A percentile compares a stretch with the other conserved stretches of the same genome.
These are phyloP conservation scores for Percina caprodes DNA, from an alignment of 2,113 vertebrate genomes.

Conservation along the genomic window DNA sequence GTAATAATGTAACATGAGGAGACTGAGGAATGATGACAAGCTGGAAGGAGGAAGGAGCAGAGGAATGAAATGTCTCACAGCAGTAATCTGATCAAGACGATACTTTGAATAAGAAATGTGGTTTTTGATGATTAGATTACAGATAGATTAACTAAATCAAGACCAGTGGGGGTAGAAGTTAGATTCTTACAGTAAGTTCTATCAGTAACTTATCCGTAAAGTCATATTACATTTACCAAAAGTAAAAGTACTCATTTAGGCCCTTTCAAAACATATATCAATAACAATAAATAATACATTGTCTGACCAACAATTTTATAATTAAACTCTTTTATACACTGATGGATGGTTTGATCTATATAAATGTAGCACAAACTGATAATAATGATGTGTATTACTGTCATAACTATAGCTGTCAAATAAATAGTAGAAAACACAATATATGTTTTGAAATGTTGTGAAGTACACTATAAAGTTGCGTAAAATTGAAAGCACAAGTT, in stretches of 20 bases:
- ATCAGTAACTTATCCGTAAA: too few relatives aligned
- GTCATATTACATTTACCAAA: too few relatives aligned
- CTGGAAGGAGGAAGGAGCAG: too few relatives aligned
- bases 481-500: conserved; percentile 2
- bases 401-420: background rate
- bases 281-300: too few relatives aligned
- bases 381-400: background rate
- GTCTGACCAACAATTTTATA: background rate
- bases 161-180: too few relatives aligned
- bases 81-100: background rate
- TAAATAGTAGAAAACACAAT: background rate
- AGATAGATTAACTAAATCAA: background rate
- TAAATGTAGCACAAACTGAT: background rate
- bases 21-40: too few relatives aligned
- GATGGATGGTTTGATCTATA: background rate
- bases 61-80: background rate
- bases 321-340: background rate
- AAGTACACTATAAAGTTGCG: background rate
- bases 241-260: background rate
- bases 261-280: background rate
- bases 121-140: background rate
- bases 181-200: too few relatives aligned
- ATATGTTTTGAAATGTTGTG: background rate
- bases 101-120: background rate
- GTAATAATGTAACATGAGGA: background rate